Evolutionary conservation across 2,888 invertebrate species (phyloP), one percentile per base, ranked within the genome.

Genomic region (Mythimna impura): DNA sequence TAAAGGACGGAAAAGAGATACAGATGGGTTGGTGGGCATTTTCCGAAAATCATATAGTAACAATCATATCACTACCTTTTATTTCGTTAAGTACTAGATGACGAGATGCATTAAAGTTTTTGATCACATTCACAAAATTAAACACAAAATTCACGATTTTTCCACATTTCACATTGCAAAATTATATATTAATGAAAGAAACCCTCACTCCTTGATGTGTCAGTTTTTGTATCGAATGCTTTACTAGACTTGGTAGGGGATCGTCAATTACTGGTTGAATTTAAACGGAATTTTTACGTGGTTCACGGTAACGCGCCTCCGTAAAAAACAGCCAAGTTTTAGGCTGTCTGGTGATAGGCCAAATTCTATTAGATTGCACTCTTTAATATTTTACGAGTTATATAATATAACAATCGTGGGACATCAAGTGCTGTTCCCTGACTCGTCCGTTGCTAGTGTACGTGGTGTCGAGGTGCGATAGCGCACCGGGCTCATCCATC

Each of bases 401-500:
- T 64, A 34, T 14, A 54, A 22, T 54, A 47, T 50, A 55, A 12
- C 22, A 66, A 73, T 55, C 54, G 75, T 63, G 52, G 71, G 73
- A 73, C 68, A 82, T 80, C 77, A 76, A 80, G 71, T 75, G 75
- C 58, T 79, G 69, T 72, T 52, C 57, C 61, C 69, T 66, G 71
- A 66, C 70, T 69, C 72, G 65, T 65, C 25, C 72, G 60, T 76
- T 72, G 67, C 69, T 50, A 66, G 78, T 64, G 72, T 88, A 88
- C 83, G 86, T 86, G 89, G 84, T 85, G 78, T 67, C 80, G 81
- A 82, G 80, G 77, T 84, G 79, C 80, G 77, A 62, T 73, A 76
- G 80, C 86, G 78, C 77, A 76, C 54, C 82, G 90, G 89, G 90
- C 89, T 89, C 88, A 70, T 86, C 78, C 86, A 78, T 86, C 84